Evolutionary conservation across 2,888 invertebrate species (phyloP).

Genomic region (Pandemis heparana): DNA sequence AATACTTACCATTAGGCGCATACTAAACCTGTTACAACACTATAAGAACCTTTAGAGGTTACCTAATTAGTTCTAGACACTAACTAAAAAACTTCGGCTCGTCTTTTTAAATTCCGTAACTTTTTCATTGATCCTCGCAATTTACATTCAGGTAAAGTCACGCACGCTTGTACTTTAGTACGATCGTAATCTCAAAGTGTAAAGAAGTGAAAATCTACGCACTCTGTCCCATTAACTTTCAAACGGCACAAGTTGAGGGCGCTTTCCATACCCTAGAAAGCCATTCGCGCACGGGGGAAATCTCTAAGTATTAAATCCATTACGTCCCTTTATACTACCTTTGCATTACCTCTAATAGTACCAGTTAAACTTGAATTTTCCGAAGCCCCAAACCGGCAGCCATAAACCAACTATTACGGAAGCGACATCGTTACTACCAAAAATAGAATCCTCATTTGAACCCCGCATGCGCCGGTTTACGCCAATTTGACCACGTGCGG

Average conservation of each 20-base stretch:
- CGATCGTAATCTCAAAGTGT: not conserved
- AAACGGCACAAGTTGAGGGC: not conserved
- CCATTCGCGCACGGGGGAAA: not conserved
- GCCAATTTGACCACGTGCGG: not conserved
- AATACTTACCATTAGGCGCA: not conserved
- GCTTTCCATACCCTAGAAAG: slow-evolving; percentile 35
- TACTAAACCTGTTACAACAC: too few relatives aligned
- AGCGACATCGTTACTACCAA: not conserved
- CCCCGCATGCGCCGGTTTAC: not conserved
- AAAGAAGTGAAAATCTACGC: slow-evolving; percentile 5
- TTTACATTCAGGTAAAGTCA: not conserved
- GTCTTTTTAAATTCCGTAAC: too few relatives aligned
- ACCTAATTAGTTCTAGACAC: too few relatives aligned
- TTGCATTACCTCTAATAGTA: slow-evolving; percentile 15
- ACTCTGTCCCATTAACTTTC: slow-evolving; percentile 1
- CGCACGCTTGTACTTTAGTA: not conserved
- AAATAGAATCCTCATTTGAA: slow-evolving; percentile 3
- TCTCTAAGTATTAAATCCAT: slow-evolving; percentile 23
- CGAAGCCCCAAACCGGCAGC: slow-evolving; percentile 3
- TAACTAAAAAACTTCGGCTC: too few relatives aligned
- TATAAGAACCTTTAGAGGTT: too few relatives aligned
- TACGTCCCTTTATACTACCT: slow-evolving; percentile 16
- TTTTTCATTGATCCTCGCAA: too few relatives aligned
- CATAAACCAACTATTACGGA: slow-evolving; percentile 12
- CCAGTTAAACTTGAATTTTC: slow-evolving; percentile 20